Percentiles rank a stretch among this genome's conserved stretches.
Conservation (phyloP, 2,888 invertebrate species). For the Parascotia fuliginaria region DNA sequence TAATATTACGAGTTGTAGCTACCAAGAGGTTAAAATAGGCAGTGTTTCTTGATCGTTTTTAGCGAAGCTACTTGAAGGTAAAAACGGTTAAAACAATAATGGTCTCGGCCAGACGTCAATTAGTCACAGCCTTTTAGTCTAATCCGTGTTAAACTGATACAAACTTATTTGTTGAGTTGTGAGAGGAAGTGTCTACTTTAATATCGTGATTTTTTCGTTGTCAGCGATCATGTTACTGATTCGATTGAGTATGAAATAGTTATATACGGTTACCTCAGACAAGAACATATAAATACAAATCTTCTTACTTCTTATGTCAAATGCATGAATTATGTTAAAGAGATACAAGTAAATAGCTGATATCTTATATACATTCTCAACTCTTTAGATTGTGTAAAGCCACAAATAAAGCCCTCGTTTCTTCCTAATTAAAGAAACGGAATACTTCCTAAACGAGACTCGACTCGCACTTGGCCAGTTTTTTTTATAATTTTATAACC, state of each 20-base stretch:
- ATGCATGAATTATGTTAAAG: no score
- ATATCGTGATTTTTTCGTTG: no score
- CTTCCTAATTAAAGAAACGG: background rate
- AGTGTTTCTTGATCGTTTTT: background rate
- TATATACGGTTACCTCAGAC: no score
- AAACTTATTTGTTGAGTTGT: background rate
- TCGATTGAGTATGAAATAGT: no score
- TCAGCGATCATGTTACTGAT: no score
- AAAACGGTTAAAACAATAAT: background rate
- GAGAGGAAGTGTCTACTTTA: background rate
- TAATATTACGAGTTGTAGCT: no score
- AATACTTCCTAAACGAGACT: background rate
- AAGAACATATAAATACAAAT: no score
- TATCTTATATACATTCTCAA: no score
- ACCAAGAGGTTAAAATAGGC: background rate
- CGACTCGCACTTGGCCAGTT: conserved; percentile 11
- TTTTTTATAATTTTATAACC: conserved; percentile 38
- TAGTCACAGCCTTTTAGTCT: background rate
- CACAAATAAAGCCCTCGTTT: background rate
- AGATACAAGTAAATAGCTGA: no score
- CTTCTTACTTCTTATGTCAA: no score
- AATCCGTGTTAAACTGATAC: background rate
- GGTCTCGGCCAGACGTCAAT: background rate
- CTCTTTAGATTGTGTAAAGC: no score
- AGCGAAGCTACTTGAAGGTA: background rate